These are phyloP conservation scores for Origma solitaria DNA, from an alignment of 2,113 vertebrate genomes.

Conservation along the genomic window DNA sequence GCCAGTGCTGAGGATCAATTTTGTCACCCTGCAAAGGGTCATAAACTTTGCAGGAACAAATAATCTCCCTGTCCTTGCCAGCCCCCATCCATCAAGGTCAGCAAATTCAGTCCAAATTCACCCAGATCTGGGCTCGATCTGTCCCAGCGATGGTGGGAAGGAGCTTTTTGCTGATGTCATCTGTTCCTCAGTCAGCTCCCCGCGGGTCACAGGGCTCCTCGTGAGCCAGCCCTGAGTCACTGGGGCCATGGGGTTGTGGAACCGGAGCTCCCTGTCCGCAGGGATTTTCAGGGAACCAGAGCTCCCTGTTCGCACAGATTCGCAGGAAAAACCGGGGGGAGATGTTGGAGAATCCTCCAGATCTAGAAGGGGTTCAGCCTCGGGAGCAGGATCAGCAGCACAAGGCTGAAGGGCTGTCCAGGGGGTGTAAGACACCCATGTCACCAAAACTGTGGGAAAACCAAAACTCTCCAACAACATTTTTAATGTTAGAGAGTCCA, in stretches of 20 bases:
- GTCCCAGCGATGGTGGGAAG: neutral
- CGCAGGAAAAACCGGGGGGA: neutral
- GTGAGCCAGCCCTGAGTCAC: slow-evolving; percentile 2
- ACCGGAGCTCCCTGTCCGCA: neutral
- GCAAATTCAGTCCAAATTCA: neutral
- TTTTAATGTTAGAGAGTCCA: too few relatives aligned
- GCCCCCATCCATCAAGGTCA: neutral
- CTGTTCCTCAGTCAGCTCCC: neutral
- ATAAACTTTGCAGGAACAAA: neutral
- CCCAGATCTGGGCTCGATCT: accelerated
- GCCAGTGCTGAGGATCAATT: neutral
- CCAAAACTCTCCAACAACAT: too few relatives aligned
- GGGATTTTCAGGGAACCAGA: neutral
- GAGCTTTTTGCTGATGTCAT: neutral
- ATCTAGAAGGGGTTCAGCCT: neutral
- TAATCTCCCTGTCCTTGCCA: accelerated
- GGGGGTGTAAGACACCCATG: neutral
- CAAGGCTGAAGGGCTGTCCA: neutral
- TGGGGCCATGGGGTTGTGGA: accelerated
- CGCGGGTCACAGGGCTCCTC: neutral
- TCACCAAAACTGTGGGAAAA: too few relatives aligned
- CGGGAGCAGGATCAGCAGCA: neutral
- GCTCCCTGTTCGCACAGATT: neutral
- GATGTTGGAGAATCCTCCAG: neutral
- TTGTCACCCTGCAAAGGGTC: neutral